Percentiles rank a stretch among this genome's conserved stretches.
Evolutionary conservation across 2,888 invertebrate species (phyloP).

Genomic region (Parascotia fuliginaria): DNA sequence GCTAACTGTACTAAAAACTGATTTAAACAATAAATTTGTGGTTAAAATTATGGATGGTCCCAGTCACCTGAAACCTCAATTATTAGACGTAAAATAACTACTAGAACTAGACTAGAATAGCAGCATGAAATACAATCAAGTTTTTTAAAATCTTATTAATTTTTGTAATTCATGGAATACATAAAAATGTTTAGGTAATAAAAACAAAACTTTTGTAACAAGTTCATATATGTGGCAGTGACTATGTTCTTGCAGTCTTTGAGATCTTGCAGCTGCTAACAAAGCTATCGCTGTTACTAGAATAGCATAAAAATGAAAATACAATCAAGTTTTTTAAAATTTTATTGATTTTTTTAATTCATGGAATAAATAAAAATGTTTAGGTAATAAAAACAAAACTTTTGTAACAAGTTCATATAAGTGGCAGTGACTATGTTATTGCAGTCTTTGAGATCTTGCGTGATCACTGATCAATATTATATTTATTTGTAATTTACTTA

Average conservation of each 20-base stretch:
- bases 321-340: constrained; percentile 52
- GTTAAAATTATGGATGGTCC: too few species aligned
- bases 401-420: constrained; percentile 71
- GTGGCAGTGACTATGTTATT: constrained; percentile 82
- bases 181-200: constrained; percentile 77
- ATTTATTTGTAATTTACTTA: constrained; percentile 44
- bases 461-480: constrained; percentile 50
- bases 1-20: too few species aligned
- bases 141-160: constrained; percentile 70
- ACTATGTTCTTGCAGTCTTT: constrained; percentile 82
- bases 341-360: constrained; percentile 77
- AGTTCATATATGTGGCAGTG: constrained; percentile 74
- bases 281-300: too few species aligned
- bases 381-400: constrained; percentile 75
- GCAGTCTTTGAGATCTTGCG: constrained; percentile 76
- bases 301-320: constrained; percentile 16
- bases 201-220: constrained; percentile 75
- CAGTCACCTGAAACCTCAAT: too few species aligned
- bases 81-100: too few species aligned
- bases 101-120: too few species aligned
- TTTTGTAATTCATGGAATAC: constrained; percentile 77
- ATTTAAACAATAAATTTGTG: too few species aligned
- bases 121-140: constrained; percentile 31
- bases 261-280: constrained; percentile 72
- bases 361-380: constrained; percentile 79